Evolutionary conservation across 2,113 vertebrate species (phyloP).

Genomic region (Rhea americana): DNA sequence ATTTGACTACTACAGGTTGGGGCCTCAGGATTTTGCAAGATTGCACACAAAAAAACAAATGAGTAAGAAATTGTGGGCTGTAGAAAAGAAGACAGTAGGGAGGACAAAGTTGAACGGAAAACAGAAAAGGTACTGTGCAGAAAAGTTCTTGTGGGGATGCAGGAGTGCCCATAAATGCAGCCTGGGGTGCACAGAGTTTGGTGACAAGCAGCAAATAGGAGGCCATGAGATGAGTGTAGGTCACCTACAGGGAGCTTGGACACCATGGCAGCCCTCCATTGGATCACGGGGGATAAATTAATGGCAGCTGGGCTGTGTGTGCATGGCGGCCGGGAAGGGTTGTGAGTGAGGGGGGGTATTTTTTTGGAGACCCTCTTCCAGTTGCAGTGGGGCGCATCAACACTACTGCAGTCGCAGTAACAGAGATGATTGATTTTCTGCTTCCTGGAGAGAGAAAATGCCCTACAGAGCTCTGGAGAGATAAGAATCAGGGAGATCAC

Average conservation of each 20-base stretch:
- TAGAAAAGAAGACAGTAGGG: background rate
- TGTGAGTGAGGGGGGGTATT: background rate
- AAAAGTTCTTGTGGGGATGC: background rate
- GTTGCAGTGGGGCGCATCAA: background rate
- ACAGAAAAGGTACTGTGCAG: background rate
- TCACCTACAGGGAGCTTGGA: background rate
- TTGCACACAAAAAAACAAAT: background rate
- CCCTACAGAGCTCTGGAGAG: background rate
- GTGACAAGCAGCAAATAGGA: background rate
- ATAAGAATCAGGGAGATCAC: background rate
- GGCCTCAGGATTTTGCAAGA: background rate
- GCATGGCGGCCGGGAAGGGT: too few species aligned
- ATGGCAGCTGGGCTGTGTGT: accelerated
- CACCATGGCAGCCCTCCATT: background rate
- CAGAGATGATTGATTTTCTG: background rate
- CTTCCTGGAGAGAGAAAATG: background rate
- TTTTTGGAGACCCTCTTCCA: background rate
- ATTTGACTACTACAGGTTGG: background rate
- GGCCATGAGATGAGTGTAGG: background rate
- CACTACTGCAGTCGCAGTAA: accelerated
- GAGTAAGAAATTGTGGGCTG: background rate
- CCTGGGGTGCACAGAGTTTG: background rate
- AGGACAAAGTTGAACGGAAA: background rate
- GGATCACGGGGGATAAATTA: background rate
- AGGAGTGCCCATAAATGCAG: background rate